Evolutionary conservation across 30 jellyfish, hydroid and myxozoan species (phyloP).

Genomic region (Nemopilema nomurai): DNA sequence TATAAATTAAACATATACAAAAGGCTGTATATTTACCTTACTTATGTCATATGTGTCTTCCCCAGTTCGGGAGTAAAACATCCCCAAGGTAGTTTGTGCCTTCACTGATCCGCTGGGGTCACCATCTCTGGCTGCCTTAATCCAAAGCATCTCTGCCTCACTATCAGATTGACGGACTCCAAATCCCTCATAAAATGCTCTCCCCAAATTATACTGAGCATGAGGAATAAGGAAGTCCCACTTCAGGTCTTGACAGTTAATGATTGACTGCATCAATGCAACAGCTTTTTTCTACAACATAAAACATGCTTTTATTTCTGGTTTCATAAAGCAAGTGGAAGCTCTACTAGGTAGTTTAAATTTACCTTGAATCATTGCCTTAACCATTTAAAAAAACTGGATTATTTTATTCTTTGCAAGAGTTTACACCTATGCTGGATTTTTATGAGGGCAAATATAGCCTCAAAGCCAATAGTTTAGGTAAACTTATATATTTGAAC

Average conservation of each 20-base stretch:
- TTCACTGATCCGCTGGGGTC: conserved; percentile 84
- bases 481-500: too few relatives aligned
- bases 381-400: too few relatives aligned
- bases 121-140: conserved; percentile 89
- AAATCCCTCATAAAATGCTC: conserved; percentile 89
- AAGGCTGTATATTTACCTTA: conserved; percentile 51
- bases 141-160: conserved; percentile 91
- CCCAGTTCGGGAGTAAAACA: conserved; percentile 93
- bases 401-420: too few relatives aligned
- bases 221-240: conserved; percentile 54
- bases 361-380: background rate
- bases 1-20: background rate
- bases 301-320: background rate
- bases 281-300: conserved; percentile 69
- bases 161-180: conserved; percentile 86
- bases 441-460: too few relatives aligned
- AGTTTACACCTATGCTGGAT: too few relatives aligned
- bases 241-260: conserved; percentile 26
- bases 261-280: conserved; percentile 55
- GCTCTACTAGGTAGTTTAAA: background rate
- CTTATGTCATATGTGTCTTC: conserved; percentile 72
- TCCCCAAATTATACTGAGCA: conserved; percentile 88
- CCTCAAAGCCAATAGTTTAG: too few relatives aligned
- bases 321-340: too few relatives aligned
- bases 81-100: conserved; percentile 89